Conservation (phyloP, 2,888 invertebrate species). For the Eilema griseolum region DNA sequence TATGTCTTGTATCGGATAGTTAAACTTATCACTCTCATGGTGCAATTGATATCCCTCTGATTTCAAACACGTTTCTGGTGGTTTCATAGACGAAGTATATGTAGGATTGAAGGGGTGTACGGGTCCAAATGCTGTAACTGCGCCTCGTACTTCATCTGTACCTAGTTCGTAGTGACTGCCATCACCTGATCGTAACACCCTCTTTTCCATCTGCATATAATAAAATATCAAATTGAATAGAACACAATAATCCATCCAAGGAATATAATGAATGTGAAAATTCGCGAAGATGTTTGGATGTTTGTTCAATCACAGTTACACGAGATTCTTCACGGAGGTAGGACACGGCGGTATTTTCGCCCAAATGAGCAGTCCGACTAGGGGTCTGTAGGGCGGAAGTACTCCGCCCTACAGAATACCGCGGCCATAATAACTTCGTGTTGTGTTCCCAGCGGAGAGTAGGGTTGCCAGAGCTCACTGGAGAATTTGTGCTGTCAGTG, state of each 20-base stretch:
- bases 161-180: slow-evolving; percentile 87
- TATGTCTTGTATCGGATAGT: neutral
- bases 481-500: too few relatives aligned
- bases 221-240: neutral
- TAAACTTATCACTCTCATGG: slow-evolving; percentile 68
- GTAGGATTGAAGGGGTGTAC: slow-evolving; percentile 78
- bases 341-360: too few relatives aligned
- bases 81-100: slow-evolving; percentile 64
- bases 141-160: slow-evolving; percentile 65
- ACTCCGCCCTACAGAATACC: too few relatives aligned
- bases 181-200: slow-evolving; percentile 89
- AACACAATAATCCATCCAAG: too few relatives aligned
- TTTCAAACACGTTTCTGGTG: slow-evolving; percentile 64
- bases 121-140: slow-evolving; percentile 66
- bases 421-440: too few relatives aligned
- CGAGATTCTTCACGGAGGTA: too few relatives aligned
- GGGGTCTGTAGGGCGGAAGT: too few relatives aligned
- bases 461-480: too few relatives aligned
- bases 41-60: slow-evolving; percentile 71
- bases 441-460: too few relatives aligned
- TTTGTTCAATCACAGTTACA: too few relatives aligned
- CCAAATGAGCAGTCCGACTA: too few relatives aligned
- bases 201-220: slow-evolving; percentile 77
- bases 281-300: neutral
- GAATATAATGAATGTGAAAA: too few relatives aligned